Conservation (phyloP, 2,113 vertebrate species). For the Paradisaea rubra region DNA sequence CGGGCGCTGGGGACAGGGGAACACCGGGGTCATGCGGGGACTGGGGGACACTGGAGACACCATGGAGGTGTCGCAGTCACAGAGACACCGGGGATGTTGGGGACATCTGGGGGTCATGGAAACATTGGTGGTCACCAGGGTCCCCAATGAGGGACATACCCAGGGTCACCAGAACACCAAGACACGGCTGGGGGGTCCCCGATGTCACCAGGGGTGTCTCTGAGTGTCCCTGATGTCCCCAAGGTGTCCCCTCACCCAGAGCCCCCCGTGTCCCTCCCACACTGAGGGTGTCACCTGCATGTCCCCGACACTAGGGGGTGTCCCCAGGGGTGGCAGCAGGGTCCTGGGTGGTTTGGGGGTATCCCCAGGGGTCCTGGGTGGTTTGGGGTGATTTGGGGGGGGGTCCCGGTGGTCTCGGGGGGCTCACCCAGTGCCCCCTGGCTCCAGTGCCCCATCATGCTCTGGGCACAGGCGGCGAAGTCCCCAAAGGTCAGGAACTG, state of each 20-base stretch:
- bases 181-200: too few species aligned
- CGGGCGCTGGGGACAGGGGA: not conserved
- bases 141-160: too few species aligned
- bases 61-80: not conserved
- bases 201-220: too few species aligned
- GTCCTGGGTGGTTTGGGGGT: too few species aligned
- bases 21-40: not conserved
- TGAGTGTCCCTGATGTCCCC: not conserved
- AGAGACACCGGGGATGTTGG: not conserved
- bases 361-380: too few species aligned
- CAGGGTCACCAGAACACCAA: rapidly evolving
- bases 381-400: not conserved
- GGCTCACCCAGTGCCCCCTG: not conserved
- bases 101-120: too few species aligned
- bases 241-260: not conserved
- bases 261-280: rapidly evolving
- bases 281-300: not conserved
- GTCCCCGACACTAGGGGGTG: not conserved
- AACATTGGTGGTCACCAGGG: not conserved
- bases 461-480: not conserved
- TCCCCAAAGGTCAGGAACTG: not conserved
- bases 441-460: not conserved
- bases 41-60: not conserved
- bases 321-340: too few species aligned
- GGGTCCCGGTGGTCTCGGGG: too few species aligned